Conservation (phyloP, 2,113 vertebrate genomes). For the Paracanthobrama guichenoti region DNA sequence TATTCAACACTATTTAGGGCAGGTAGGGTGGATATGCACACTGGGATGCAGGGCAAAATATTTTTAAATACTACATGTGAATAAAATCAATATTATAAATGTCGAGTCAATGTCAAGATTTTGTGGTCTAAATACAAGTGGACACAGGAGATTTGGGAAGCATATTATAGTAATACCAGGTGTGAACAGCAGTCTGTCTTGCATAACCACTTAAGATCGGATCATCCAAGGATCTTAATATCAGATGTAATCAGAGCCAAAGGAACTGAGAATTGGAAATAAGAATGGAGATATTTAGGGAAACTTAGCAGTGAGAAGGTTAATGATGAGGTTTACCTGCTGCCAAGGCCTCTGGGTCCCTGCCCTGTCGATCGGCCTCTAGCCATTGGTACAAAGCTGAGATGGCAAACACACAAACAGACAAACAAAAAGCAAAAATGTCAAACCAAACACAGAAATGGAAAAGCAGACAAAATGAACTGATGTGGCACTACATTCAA, state of each 20-base stretch:
- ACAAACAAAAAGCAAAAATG: conserved; percentile 70
- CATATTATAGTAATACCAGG: not conserved
- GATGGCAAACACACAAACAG: conserved; percentile 80
- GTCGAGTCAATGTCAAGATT: not conserved
- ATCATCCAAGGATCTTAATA: not conserved
- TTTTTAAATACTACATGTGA: not conserved
- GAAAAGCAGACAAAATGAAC: conserved; percentile 52
- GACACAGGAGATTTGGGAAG: not conserved
- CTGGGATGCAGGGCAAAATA: too few species aligned
- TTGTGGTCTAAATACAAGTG: not conserved
- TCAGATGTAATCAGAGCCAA: not conserved
- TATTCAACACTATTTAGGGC: too few species aligned
- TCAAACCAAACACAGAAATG: conserved; percentile 60
- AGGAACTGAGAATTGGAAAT: not conserved
- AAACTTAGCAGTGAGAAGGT: not conserved
- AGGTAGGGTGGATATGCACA: too few species aligned
- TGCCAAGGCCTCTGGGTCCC: conserved; percentile 81
- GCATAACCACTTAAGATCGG: not conserved
- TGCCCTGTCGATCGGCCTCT: conserved; percentile 90
- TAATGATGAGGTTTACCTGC: conserved; percentile 79
- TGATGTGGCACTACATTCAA: conserved; percentile 41
- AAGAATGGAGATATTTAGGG: too few species aligned
- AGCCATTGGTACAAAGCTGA: conserved; percentile 95
- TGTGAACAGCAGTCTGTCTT: not conserved
- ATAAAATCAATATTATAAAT: not conserved